phyloP scores from a whole-genome alignment of 2,888 invertebrate genomes.

The Athalia rosae region DNA sequence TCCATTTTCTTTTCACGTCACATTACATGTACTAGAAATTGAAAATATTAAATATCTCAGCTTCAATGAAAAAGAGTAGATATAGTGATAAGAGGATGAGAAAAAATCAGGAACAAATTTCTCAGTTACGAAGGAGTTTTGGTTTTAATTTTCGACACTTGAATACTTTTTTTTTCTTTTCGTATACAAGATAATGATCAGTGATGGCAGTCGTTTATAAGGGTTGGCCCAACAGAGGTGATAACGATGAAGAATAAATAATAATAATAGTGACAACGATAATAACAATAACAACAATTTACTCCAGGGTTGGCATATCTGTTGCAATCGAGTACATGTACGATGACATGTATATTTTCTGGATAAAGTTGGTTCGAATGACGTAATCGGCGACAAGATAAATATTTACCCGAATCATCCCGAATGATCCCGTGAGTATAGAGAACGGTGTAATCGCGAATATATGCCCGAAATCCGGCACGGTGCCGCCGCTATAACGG shows the following conservation, averaged over 20 bases:
- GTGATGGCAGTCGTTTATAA: not conserved
- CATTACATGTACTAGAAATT: no score
- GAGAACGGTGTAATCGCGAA: not conserved
- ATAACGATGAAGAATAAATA: not conserved
- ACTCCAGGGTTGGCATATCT: no score
- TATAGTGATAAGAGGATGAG: not conserved
- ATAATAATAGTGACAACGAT: no score
- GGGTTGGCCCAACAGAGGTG: not conserved
- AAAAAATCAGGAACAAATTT: not conserved
- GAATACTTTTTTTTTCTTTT: not conserved
- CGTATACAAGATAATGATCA: not conserved
- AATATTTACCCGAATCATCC: constrained; percentile 6
- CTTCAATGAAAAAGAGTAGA: no score
- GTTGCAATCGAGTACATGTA: no score
- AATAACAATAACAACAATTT: no score
- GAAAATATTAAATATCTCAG: no score
- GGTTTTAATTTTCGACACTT: not conserved
- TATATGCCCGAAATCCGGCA: not conserved
- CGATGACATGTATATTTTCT: not conserved
- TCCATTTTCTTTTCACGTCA: no score
- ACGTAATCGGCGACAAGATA: constrained; percentile 35
- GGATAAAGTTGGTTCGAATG: not conserved
- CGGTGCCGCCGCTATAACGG: no score
- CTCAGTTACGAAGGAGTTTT: not conserved
- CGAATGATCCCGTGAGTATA: not conserved